Base-by-base conservation (phyloP, 2,797 vertebrate genomes). In the Leptatherina wallacei region DNA sequence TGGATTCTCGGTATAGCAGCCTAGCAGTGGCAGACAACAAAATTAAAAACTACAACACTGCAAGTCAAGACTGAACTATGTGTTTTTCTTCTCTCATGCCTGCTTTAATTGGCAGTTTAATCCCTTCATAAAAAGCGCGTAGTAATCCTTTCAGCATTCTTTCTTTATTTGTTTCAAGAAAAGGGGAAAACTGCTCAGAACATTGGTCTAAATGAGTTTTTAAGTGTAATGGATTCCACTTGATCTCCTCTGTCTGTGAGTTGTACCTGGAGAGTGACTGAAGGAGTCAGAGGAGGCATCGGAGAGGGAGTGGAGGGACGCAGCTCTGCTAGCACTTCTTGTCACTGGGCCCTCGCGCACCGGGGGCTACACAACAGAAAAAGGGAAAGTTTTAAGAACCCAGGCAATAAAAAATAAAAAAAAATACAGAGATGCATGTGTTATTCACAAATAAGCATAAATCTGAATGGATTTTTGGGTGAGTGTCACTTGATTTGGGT, bases 201-300 rank as follows among this genome's bases (percentile, higher is more conserved):
- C 2, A 36, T 8, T 7, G 4, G 30, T 14, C 2, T 5, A 54
- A 54, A 27, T 2, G 27, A 2, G 8, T 16, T 13, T 54, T 54
- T 13, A 29, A 54, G 52, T 35, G 44, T 57, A 55, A 61, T 1
- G 30, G 12, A 65, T 69, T 62, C 62, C 30, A 24, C 29, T 55
- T 59, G 6, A 70, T 40, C 51, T 66, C 51, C 3, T 32, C 0
- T 20, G 22, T 22, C 20, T 44, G 42, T 51, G n/a, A 18, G 2
- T 78, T 69, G 90, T 93, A 98, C 97, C 97, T 93, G 96, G 93
- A 61, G 96, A 96, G 5, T 95, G 88, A 77, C 91, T 82, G n/a
- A 95, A 98, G 49, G 94, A 93, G 80, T 97, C 96, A 0, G 90
- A 94, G 13, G 96, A 96, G 77, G 95, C 95, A 66, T 96, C 95